Evolutionary conservation across 53 echinoderm and acorn worm genomes (phyloP), one percentile per base, ranked within the genome.

Genomic region (Astropecten irregularis): DNA sequence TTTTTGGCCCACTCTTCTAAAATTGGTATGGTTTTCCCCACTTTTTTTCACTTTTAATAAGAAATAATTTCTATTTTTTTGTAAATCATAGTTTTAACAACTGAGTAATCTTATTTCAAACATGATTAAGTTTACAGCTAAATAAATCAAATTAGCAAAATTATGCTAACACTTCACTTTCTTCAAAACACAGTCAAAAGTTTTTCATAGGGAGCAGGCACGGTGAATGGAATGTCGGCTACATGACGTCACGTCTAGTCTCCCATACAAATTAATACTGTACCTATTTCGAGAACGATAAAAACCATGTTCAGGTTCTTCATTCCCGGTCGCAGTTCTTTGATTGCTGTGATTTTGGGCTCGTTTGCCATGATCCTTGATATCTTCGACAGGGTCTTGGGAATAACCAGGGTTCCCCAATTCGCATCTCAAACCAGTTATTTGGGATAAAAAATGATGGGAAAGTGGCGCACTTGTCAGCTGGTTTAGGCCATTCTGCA

Each of bases 231-330:
- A 77, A 61, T 15, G 40, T 46, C 33, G 2, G 44, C 47, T 46
- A 2, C 3, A 31, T 46, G 61, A 77, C 61, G 61, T 61, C 61
- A 61, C 38, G 47, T 20, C 0, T 22, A n/a, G n/a, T n/a, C n/a
- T n/a, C n/a, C n/a, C n/a, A n/a, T n/a, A n/a, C n/a, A n/a, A n/a
- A n/a, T n/a, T n/a, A 22, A 74, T 77, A 77, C 77, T 77, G 84
- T 93, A 97, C 97, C 97, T 82, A 97, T 92, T 84, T 97, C 97
- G 55, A 97, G 87, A 31, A 97, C 90, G 61, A 97, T 92, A 72
- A 97, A 97, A 33, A 82, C 40, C 83, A 94, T 82, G 59, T 94
- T 84, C 9, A 97, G 87, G 62, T 97, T 97, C 72, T 97, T 97
- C 87, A 91, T 76, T 84, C 97, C 94, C 18, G 94, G 97, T 72